Conservation (phyloP, 2,888 invertebrate species). For the Melangyna quadrimaculata region DNA sequence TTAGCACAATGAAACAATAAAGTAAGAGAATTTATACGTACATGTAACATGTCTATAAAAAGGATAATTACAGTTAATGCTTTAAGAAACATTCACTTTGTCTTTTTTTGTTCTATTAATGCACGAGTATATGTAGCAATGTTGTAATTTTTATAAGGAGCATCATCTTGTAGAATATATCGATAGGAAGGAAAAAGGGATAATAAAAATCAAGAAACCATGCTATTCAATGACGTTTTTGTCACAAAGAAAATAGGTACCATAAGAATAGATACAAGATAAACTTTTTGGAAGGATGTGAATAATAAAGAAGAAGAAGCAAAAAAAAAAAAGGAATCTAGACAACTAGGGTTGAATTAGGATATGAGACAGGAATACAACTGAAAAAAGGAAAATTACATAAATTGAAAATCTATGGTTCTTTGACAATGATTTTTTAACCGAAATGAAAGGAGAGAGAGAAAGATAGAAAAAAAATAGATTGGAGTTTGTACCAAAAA, state of each 20-base stretch:
- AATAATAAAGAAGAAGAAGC: not conserved
- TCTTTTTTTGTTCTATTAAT: not conserved
- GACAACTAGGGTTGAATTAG: not conserved
- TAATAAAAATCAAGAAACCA: constrained; percentile 63
- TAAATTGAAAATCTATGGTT: constrained; percentile 53
- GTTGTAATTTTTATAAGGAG: not conserved
- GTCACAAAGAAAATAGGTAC: constrained; percentile 42
- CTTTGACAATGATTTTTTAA: constrained; percentile 21
- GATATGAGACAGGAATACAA: not conserved
- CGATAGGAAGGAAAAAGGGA: not conserved
- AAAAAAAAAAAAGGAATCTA: no score
- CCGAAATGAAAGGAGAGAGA: not conserved
- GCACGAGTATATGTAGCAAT: no score
- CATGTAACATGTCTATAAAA: constrained; percentile 56
- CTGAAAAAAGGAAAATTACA: not conserved
- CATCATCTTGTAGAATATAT: not conserved
- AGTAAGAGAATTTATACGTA: constrained; percentile 24
- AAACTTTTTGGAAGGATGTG: not conserved
- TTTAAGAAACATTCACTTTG: constrained; percentile 52
- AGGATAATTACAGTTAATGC: constrained; percentile 66
- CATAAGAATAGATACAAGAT: constrained; percentile 1
- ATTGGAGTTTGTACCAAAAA: not conserved
- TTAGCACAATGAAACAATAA: constrained; percentile 20
- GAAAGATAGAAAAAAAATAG: not conserved
- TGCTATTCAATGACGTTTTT: constrained; percentile 55